Percentiles rank a stretch among this genome's conserved stretches.
These are phyloP conservation scores for Drosophila ogumai DNA, from an alignment of 1,140 invertebrate genomes.

Conservation along the genomic window DNA sequence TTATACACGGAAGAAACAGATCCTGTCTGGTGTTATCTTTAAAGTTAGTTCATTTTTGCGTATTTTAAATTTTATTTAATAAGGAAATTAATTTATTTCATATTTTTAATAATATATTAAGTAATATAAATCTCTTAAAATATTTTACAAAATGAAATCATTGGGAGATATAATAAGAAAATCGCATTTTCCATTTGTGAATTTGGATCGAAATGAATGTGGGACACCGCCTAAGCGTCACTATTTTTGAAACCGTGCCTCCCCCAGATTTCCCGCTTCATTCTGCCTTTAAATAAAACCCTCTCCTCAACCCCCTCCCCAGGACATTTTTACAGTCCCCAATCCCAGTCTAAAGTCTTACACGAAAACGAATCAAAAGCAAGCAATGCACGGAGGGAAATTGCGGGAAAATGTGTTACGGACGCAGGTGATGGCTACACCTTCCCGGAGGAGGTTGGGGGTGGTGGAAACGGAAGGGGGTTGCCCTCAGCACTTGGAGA, in stretches of 20 bases:
- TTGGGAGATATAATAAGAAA: background rate
- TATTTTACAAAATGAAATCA: background rate
- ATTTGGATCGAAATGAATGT: conserved; percentile 65
- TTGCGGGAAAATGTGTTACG: conserved; percentile 69
- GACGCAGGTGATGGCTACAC: conserved; percentile 34
- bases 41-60: too few species aligned
- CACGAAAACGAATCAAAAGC: conserved; percentile 81
- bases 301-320: background rate
- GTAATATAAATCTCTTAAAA: background rate
- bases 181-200: conserved; percentile 66
- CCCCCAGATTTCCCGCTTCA: background rate
- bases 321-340: conserved; percentile 21
- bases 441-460: background rate
- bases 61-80: too few species aligned
- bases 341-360: conserved; percentile 43
- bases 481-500: conserved; percentile 72
- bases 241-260: conserved; percentile 60
- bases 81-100: too few species aligned
- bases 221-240: conserved; percentile 73
- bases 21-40: too few species aligned
- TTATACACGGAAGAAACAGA: background rate
- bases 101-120: background rate
- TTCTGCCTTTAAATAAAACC: background rate
- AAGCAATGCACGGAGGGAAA: conserved; percentile 76
- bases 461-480: conserved; percentile 37